These are phyloP conservation scores for Onychomys arenicola DNA, from an alignment of 2,797 vertebrate genomes.

Conservation along the genomic window DNA sequence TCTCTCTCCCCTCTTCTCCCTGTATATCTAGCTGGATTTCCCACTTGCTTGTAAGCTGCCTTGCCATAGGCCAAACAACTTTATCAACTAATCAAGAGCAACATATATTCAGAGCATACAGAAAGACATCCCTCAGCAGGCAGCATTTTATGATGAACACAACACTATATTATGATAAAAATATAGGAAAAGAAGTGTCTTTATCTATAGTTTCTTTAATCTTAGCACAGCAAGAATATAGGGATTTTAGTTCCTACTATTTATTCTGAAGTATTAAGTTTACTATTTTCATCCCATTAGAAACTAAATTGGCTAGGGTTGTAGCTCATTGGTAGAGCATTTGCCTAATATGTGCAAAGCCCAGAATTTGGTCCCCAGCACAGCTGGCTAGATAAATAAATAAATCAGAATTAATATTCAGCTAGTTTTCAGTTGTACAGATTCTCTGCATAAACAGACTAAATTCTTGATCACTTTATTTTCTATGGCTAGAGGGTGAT, in stretches of 20 bases:
- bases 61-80: too few species aligned
- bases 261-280: conserved; percentile 4
- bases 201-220: not conserved
- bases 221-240: conserved; percentile 8
- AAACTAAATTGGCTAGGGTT: conserved; percentile 11
- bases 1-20: too few species aligned
- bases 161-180: not conserved
- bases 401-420: not conserved
- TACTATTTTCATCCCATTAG: conserved; percentile 34
- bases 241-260: not conserved
- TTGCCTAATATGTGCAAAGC: not conserved
- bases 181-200: not conserved
- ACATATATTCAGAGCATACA: too few species aligned
- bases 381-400: not conserved
- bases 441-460: not conserved
- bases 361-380: not conserved
- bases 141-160: conserved; percentile 13
- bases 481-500: conserved; percentile 93
- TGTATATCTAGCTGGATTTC: too few species aligned
- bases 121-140: too few species aligned
- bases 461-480: conserved; percentile 59
- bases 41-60: too few species aligned
- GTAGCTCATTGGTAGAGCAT: not conserved
- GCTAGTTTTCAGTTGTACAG: conserved; percentile 31
- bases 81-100: too few species aligned